Percentiles rank a stretch among this genome's conserved stretches.
Evolutionary conservation across 2,888 invertebrate genomes (phyloP).

Genomic region (Melitaea athalia): DNA sequence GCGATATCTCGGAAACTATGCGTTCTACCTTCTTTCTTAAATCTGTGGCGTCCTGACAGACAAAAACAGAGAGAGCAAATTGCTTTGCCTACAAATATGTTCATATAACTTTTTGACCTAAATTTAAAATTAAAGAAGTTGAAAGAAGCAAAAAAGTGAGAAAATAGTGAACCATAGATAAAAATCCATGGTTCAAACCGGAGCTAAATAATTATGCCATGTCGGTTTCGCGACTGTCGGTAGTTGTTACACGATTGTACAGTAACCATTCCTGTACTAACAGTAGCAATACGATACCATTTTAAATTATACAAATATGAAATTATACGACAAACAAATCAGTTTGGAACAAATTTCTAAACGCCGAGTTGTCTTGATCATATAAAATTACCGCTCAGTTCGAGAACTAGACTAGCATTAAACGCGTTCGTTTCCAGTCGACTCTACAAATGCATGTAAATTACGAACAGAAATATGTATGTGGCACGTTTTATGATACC

Average conservation of each 20-base stretch:
- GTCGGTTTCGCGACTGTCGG: no score
- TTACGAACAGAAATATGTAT: slow-evolving; percentile 30
- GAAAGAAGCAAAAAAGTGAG: no score
- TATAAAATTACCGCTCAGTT: slow-evolving; percentile 30
- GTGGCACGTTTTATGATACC: slow-evolving; percentile 7
- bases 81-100: no score
- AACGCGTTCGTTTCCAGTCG: slow-evolving; percentile 25
- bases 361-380: slow-evolving; percentile 21
- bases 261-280: not conserved
- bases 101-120: no score
- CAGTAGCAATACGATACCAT: not conserved
- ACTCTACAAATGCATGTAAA: slow-evolving; percentile 27
- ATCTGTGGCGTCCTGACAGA: no score
- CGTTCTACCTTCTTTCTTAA: no score
- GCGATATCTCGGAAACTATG: no score
- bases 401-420: slow-evolving; percentile 31
- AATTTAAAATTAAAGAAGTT: no score
- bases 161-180: no score
- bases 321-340: not conserved
- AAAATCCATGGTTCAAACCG: no score
- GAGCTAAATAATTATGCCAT: no score
- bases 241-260: not conserved
- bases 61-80: no score
- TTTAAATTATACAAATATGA: not conserved
- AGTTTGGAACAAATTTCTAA: slow-evolving; percentile 25